Percentiles rank a stretch among this genome's conserved stretches.
phyloP scores from a whole-genome alignment of 1,140 invertebrate genomes.

The Rhopalosiphum padi region DNA sequence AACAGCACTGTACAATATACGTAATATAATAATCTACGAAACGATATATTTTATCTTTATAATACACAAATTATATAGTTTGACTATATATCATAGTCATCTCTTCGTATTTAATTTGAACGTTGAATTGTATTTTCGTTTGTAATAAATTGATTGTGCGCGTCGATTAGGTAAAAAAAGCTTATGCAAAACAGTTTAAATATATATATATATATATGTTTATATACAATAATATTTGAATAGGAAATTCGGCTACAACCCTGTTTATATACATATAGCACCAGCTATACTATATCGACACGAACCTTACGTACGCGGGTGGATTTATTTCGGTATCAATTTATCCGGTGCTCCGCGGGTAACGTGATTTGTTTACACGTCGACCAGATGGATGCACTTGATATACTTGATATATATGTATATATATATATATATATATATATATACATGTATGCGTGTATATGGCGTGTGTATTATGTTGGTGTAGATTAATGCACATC shows the following conservation, averaged over 20 bases:
- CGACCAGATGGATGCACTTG: constrained; percentile 22
- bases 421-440: too few species aligned
- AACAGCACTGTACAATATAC: not conserved
- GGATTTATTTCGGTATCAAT: constrained; percentile 48
- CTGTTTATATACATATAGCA: not conserved
- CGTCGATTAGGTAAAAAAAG: not conserved
- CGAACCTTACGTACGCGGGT: not conserved
- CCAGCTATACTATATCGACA: not conserved
- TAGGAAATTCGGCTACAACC: not conserved
- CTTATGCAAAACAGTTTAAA: not conserved
- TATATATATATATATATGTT: not conserved
- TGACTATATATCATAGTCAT: too few species aligned
- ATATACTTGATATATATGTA: not conserved
- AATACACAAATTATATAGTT: not conserved
- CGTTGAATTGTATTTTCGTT: not conserved
- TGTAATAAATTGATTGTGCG: not conserved
- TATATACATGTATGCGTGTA: not conserved
- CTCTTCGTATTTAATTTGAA: not conserved
- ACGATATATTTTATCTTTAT: not conserved
- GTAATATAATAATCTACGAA: not conserved
- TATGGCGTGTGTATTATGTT: not conserved
- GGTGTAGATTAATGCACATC: constrained; percentile 16
- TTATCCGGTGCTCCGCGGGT: not conserved
- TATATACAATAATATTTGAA: not conserved
- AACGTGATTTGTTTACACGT: constrained; percentile 39